These are phyloP conservation scores for Meganola albula DNA, from an alignment of 2,888 invertebrate species.

Conservation along the genomic window DNA sequence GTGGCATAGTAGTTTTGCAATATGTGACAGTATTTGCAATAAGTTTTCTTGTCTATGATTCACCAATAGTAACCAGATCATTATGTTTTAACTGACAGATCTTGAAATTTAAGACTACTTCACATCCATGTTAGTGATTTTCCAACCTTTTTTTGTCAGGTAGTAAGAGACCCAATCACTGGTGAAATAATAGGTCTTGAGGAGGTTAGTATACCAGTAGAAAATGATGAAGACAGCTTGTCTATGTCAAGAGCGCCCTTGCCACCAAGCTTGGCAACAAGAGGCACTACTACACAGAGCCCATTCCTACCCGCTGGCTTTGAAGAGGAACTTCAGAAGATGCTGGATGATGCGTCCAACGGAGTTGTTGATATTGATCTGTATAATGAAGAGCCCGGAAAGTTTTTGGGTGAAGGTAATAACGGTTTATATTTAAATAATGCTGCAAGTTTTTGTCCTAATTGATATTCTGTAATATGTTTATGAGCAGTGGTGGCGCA, in stretches of 20 bases:
- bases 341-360: slow-evolving; percentile 51
- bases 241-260: slow-evolving; percentile 89
- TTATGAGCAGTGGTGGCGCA: too few relatives aligned
- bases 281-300: slow-evolving; percentile 87
- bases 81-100: too few relatives aligned
- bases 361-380: slow-evolving; percentile 59
- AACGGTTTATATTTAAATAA: too few relatives aligned
- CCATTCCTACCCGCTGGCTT: slow-evolving; percentile 95
- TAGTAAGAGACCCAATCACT: slow-evolving; percentile 84
- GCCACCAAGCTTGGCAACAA: slow-evolving; percentile 81
- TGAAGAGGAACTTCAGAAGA: slow-evolving; percentile 72
- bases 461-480: too few relatives aligned
- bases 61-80: too few relatives aligned
- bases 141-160: too few relatives aligned
- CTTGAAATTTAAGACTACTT: too few relatives aligned
- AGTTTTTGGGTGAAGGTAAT: slow-evolving; percentile 72
- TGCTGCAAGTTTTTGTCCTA: too few relatives aligned
- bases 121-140: too few relatives aligned
- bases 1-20: too few relatives aligned
- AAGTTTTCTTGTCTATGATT: too few relatives aligned
- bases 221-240: slow-evolving; percentile 68
- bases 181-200: slow-evolving; percentile 82
- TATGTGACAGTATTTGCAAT: too few relatives aligned
- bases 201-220: slow-evolving; percentile 72
- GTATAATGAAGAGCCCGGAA: slow-evolving; percentile 58